These are phyloP conservation scores for Chloroclysta siterata DNA, from an alignment of 2,888 invertebrate genomes.

Conservation along the genomic window DNA sequence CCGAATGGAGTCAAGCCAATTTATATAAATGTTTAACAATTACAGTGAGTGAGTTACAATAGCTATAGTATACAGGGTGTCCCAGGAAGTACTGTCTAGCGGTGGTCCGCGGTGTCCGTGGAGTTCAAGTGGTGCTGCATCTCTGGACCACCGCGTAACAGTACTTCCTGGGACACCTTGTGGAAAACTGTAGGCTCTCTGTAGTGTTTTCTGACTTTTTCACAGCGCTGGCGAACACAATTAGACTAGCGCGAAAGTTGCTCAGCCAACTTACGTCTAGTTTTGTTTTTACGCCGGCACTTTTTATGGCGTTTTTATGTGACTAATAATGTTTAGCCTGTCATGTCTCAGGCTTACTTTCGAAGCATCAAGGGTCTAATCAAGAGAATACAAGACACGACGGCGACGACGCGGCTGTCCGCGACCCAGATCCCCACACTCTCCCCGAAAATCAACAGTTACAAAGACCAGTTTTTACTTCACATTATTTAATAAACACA, in stretches of 20 bases:
- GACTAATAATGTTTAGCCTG: not conserved
- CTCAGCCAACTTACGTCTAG: not conserved
- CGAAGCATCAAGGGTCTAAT: slow-evolving; percentile 21
- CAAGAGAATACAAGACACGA: slow-evolving; percentile 29
- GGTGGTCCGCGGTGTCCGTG: too few species aligned
- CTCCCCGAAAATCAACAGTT: slow-evolving; percentile 67
- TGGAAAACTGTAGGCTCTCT: too few species aligned
- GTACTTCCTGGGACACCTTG: too few species aligned
- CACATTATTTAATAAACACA: slow-evolving; percentile 58
- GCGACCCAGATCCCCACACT: slow-evolving; percentile 64
- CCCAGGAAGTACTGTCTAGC: too few species aligned
- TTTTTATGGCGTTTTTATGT: not conserved
- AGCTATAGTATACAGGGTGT: too few species aligned
- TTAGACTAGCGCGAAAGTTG: not conserved
- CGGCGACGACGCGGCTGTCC: slow-evolving; percentile 49
- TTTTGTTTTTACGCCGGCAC: not conserved
- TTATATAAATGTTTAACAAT: slow-evolving; percentile 18
- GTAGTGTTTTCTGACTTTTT: too few species aligned
- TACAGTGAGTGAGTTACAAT: not conserved
- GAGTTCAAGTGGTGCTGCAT: too few species aligned
- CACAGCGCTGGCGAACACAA: not conserved
- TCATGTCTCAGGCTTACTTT: not conserved
- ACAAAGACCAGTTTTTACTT: slow-evolving; percentile 75
- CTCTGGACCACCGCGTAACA: too few species aligned
- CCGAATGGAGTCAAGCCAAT: slow-evolving; percentile 21